These are phyloP conservation scores for Lipophrys pholis DNA, from an alignment of 2,113 vertebrate species.

Conservation along the genomic window DNA sequence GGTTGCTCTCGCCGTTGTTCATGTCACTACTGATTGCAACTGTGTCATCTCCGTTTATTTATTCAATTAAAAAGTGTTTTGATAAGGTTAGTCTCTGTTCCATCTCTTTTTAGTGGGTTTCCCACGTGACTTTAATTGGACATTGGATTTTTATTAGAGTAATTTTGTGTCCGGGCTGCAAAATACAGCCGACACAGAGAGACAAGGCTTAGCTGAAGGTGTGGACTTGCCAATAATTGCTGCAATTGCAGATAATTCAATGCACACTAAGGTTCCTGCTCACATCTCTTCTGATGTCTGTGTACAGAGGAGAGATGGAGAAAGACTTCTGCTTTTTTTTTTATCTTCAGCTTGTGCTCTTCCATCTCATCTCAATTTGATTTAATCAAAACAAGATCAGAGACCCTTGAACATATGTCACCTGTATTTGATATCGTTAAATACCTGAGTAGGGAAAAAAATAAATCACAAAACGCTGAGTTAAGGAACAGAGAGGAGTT, in stretches of 20 bases:
- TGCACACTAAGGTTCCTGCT: slow-evolving; percentile 51
- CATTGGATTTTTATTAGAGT: no score
- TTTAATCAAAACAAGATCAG: slow-evolving; percentile 21
- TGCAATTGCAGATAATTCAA: slow-evolving; percentile 65
- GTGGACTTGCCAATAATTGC: slow-evolving; percentile 54
- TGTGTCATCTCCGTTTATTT: no score
- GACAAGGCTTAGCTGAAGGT: slow-evolving; percentile 47
- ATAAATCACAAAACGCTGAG: neutral
- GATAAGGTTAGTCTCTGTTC: no score
- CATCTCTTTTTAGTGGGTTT: no score
- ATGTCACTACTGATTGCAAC: no score
- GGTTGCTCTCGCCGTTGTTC: no score
- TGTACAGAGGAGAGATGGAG: slow-evolving; percentile 16
- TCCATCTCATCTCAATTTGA: slow-evolving; percentile 19
- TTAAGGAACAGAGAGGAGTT: slow-evolving; percentile 24
- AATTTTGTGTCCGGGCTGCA: no score
- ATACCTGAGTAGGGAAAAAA: slow-evolving; percentile 1
- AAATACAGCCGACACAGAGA: slow-evolving; percentile 3
- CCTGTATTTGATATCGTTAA: slow-evolving; percentile 41
- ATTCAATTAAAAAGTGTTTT: no score
- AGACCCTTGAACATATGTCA: slow-evolving; percentile 45
- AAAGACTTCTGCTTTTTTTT: slow-evolving; percentile 11
- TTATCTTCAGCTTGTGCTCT: slow-evolving; percentile 3
- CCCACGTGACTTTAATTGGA: no score
- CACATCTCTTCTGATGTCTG: slow-evolving; percentile 49